Evolutionary conservation across 1,140 invertebrate genomes (phyloP), one percentile per base, ranked within the genome.

Genomic region (Campoletis sonorensis): DNA sequence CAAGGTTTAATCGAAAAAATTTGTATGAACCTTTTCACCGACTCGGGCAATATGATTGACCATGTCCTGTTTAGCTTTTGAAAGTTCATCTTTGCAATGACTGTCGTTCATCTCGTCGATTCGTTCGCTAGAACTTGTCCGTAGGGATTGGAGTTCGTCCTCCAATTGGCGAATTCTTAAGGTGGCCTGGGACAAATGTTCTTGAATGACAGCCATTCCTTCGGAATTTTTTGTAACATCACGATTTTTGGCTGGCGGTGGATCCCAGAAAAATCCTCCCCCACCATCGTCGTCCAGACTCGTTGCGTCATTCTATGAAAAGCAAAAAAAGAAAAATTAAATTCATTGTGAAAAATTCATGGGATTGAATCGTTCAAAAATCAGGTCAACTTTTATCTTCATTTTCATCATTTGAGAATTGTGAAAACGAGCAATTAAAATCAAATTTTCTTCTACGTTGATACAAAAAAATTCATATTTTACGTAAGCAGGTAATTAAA

Each of bases 1-100:
- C n/a, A n/a, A 4, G 51, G 15, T 54, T 79, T 30, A 45, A 4
- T 23, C 4, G 18, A 45, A 51, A 15, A 16, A 1, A 64, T 82
- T 78, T 71, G n/a, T 51, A 33, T 68, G 40, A 45, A 58, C 40
- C 87, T 92, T 92, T 86, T 92, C 91, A 33, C 89, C 90, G 80
- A 91, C 91, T 86, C 91, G 90, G 72, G 92, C 91, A 58, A 92
- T 92, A 64, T 89, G 87, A 79, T 92, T 91, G 82, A 91, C 88
- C 85, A 92, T 91, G 30, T 92, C 90, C 81, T 92, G 92, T 75
- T 91, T 92, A 16, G 89, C 91, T 40, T 91, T 86, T 30, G 90
- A 75, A 21, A 90, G 75, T 77, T 91, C 90, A 1, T 87, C 84
- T 80, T 88, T 91, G n/a, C 89, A 88, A 83, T 90, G 86, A n/a